phyloP scores from a whole-genome alignment of 2,113 vertebrate species.

The Anarhynchus alexandrinus region DNA sequence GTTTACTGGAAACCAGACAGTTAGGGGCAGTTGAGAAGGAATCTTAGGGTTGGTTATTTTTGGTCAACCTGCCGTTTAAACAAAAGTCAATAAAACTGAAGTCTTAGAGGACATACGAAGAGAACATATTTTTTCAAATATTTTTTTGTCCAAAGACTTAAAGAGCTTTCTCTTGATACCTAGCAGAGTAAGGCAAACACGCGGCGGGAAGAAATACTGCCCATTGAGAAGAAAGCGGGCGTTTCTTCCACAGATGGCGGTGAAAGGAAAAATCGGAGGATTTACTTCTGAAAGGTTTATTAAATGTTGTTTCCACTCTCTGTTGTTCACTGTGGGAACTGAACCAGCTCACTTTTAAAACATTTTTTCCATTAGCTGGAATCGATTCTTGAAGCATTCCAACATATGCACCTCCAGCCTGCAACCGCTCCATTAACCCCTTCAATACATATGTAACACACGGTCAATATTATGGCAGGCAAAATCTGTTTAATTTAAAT shows the following conservation, averaged over 20 bases:
- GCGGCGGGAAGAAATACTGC: background rate
- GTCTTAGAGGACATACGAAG: background rate
- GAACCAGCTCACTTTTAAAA: constrained; percentile 58
- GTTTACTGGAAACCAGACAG: background rate
- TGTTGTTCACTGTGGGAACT: constrained; percentile 56
- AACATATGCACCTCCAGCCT: constrained; percentile 39
- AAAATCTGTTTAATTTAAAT: background rate
- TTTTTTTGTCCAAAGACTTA: background rate
- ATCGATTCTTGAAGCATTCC: constrained; percentile 68
- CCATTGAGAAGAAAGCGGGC: background rate
- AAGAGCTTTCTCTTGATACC: background rate
- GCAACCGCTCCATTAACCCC: constrained; percentile 48
- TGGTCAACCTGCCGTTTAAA: background rate
- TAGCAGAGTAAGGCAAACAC: background rate
- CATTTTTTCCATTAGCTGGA: constrained; percentile 66
- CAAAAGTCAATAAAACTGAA: background rate
- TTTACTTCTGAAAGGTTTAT: constrained; percentile 41
- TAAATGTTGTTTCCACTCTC: constrained; percentile 34
- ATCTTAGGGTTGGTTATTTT: background rate
- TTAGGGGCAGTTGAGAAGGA: background rate
- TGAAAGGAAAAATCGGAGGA: background rate
- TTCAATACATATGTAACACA: background rate
- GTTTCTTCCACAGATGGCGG: background rate
- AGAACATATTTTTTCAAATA: constrained; percentile 6
- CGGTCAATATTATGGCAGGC: background rate